Percentiles rank a stretch among this genome's conserved stretches.
phyloP scores from a whole-genome alignment of 2,113 vertebrate genomes.

The Actenoides hombroni region DNA sequence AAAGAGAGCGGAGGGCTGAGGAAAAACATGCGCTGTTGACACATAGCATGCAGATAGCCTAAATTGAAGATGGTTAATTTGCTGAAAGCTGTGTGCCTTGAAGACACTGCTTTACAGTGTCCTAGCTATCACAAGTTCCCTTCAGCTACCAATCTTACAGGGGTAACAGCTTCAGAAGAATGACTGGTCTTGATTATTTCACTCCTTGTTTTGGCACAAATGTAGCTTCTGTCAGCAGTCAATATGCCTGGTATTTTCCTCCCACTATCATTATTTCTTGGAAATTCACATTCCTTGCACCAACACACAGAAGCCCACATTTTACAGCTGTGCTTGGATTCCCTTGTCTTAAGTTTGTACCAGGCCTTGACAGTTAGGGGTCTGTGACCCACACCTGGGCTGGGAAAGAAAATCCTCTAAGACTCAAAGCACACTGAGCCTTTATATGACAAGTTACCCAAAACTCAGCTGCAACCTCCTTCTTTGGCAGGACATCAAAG shows the following conservation, averaged over 20 bases:
- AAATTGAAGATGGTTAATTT: neutral
- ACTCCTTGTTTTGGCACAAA: constrained; percentile 21
- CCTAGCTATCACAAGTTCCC: neutral
- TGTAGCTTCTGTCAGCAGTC: neutral
- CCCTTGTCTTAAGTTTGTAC: neutral
- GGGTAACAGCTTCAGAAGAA: neutral
- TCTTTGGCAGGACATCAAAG: neutral
- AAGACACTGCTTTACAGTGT: neutral
- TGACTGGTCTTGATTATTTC: neutral
- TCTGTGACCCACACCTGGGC: neutral
- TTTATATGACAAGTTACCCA: neutral
- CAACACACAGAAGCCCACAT: constrained; percentile 25
- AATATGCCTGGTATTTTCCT: constrained; percentile 33
- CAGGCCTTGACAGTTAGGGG: neutral
- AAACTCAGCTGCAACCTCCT: neutral
- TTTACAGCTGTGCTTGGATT: constrained; percentile 42
- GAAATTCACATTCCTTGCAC: constrained; percentile 48
- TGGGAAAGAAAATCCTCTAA: neutral
- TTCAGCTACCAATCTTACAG: constrained; percentile 26
- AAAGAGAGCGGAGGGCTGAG: neutral
- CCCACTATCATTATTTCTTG: constrained; percentile 37
- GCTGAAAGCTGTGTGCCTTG: neutral
- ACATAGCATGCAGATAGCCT: neutral
- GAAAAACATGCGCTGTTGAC: neutral
- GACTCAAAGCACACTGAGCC: neutral